Evolutionary conservation across 2,888 invertebrate genomes (phyloP).

Genomic region (Notocelia uddmanniana): DNA sequence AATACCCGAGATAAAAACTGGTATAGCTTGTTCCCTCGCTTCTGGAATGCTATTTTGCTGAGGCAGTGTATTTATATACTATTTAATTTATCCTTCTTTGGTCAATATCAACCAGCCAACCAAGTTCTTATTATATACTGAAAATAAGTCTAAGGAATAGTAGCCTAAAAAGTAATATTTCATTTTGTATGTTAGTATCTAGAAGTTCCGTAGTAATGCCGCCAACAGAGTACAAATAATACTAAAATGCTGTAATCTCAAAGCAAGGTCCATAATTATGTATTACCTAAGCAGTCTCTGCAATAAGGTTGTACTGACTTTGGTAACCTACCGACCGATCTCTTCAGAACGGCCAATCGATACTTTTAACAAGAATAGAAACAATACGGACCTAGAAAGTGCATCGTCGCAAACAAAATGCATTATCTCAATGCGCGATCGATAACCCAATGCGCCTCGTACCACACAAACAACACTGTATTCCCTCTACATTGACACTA

Average conservation of each 20-base stretch:
- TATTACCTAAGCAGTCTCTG: too few species aligned
- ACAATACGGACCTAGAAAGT: constrained; percentile 40
- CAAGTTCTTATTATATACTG: too few species aligned
- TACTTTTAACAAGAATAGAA: constrained; percentile 30
- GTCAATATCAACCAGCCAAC: background rate
- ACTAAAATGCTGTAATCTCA: too few species aligned
- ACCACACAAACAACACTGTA: constrained; percentile 61
- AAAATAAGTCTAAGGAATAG: too few species aligned
- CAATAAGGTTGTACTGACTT: background rate
- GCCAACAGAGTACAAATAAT: too few species aligned
- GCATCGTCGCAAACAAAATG: constrained; percentile 59
- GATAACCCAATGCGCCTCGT: constrained; percentile 71
- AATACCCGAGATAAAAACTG: constrained; percentile 66
- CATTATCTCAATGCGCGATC: constrained; percentile 70
- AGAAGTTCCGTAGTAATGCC: too few species aligned
- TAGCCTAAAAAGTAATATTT: too few species aligned
- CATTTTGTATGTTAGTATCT: too few species aligned
- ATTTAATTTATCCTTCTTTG: constrained; percentile 44
- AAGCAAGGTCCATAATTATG: too few species aligned
- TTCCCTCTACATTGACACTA: background rate
- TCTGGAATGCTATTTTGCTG: constrained; percentile 61
- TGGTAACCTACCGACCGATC: background rate
- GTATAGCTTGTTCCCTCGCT: constrained; percentile 68
- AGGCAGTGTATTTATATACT: constrained; percentile 50
- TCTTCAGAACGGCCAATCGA: constrained; percentile 27